Conservation (phyloP, 2,797 vertebrate species). For the Argentina silus region DNA sequence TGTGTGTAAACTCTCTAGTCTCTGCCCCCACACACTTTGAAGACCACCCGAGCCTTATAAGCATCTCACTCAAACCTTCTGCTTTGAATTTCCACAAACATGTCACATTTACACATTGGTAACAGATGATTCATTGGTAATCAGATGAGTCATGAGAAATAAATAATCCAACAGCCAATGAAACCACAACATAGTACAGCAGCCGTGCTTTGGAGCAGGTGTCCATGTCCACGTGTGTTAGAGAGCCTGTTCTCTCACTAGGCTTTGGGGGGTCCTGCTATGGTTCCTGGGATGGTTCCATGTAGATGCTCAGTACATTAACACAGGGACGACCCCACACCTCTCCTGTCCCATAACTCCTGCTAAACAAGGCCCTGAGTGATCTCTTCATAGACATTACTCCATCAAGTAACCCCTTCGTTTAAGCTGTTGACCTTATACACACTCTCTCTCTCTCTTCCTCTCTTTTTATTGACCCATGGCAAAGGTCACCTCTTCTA, state of each 20-base stretch:
- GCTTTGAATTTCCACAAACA: not conserved
- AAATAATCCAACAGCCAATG: not conserved
- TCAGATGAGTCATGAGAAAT: not conserved
- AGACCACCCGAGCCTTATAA: not conserved
- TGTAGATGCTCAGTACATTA: conserved; percentile 34
- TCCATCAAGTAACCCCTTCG: conserved; percentile 33
- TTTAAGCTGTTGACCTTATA: not conserved
- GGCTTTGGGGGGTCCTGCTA: not conserved
- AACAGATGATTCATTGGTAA: not conserved
- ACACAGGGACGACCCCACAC: conserved; percentile 9
- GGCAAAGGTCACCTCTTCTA: conserved; percentile 29
- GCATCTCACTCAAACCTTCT: not conserved
- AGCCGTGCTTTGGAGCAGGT: conserved; percentile 11
- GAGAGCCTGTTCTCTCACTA: conserved; percentile 34
- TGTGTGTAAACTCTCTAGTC: not conserved
- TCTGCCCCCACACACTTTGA: not conserved
- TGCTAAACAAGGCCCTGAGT: conserved; percentile 7
- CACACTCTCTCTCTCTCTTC: not conserved
- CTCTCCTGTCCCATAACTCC: conserved; percentile 28
- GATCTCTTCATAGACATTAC: not conserved
- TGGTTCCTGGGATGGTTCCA: conserved; percentile 21
- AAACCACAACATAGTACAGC: too few species aligned
- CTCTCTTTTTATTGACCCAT: conserved; percentile 48
- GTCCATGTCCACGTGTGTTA: not conserved
- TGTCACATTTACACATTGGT: not conserved